Conservation (phyloP, 2,113 vertebrate species). For the Engystomops pustulosus region DNA sequence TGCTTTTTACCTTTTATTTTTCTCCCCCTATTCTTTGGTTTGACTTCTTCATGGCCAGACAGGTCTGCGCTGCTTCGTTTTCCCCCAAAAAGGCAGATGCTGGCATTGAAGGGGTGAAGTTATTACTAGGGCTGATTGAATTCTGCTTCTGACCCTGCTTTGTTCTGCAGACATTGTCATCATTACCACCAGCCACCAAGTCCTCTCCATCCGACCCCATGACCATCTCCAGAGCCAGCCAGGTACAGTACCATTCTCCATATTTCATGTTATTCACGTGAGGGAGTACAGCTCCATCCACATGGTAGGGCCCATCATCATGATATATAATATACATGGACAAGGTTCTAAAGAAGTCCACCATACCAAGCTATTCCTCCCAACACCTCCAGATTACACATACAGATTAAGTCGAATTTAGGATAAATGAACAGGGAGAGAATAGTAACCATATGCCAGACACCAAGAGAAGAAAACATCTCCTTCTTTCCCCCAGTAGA, state of each 20-base stretch:
- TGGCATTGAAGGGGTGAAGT: conserved; percentile 51
- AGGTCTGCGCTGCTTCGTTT: background rate
- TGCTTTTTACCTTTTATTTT: conserved; percentile 76
- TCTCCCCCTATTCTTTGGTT: conserved; percentile 47
- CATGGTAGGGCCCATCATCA: conserved; percentile 65
- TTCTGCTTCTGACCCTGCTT: conserved; percentile 87
- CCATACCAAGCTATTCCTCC: too few relatives aligned
- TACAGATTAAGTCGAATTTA: too few relatives aligned
- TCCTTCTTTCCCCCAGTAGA: too few relatives aligned
- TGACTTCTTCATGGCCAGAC: conserved; percentile 41
- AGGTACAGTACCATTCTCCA: conserved; percentile 85
- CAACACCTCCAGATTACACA: too few relatives aligned
- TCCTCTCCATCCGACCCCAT: conserved; percentile 91
- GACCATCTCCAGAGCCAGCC: conserved; percentile 91
- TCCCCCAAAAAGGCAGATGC: background rate
- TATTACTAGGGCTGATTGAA: conserved; percentile 82
- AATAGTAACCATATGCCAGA: too few relatives aligned
- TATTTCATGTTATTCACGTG: conserved; percentile 48
- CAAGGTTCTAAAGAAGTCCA: too few relatives aligned
- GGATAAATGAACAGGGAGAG: too few relatives aligned
- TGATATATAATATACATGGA: conserved; percentile 31
- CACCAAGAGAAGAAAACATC: too few relatives aligned
- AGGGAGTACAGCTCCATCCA: conserved; percentile 38
- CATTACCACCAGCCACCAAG: conserved; percentile 92
- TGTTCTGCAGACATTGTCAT: conserved; percentile 92